phyloP scores from a whole-genome alignment of 1,140 invertebrate genomes.

The Eupeodes corollae region DNA sequence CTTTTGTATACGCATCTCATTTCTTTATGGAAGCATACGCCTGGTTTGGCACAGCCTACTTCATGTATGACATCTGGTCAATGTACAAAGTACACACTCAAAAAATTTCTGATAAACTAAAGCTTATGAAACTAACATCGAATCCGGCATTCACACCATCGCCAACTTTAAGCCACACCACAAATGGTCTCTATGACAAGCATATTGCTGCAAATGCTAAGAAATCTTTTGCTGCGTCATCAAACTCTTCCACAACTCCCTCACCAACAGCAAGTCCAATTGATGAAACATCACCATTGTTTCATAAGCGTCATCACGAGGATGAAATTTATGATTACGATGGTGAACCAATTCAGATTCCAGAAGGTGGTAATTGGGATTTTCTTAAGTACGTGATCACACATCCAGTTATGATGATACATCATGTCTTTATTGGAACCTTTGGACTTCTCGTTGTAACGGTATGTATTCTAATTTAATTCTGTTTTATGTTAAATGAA shows the following conservation, averaged over 20 bases:
- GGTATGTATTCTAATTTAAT: slow-evolving; percentile 38
- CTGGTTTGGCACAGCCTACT: slow-evolving; percentile 65
- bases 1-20: slow-evolving; percentile 51
- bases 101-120: slow-evolving; percentile 34
- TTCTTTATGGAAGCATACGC: slow-evolving; percentile 61
- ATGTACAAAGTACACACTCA: slow-evolving; percentile 51
- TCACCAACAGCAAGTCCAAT: neutral
- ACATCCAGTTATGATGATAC: slow-evolving; percentile 55
- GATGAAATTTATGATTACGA: slow-evolving; percentile 31
- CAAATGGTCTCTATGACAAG: slow-evolving; percentile 4
- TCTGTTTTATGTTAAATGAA: neutral
- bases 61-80: slow-evolving; percentile 63
- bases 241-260: too few relatives aligned
- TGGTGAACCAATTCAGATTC: slow-evolving; percentile 18
- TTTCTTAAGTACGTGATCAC: slow-evolving; percentile 47
- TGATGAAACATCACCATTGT: neutral
- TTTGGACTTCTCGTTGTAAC: slow-evolving; percentile 57
- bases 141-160: slow-evolving; percentile 4
- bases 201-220: slow-evolving; percentile 2
- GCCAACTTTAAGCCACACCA: neutral
- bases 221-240: too few relatives aligned
- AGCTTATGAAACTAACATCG: slow-evolving; percentile 25
- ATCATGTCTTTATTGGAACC: slow-evolving; percentile 60
- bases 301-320: slow-evolving; percentile 5
- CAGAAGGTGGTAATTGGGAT: slow-evolving; percentile 27